Base-by-base conservation (phyloP, 2,797 vertebrate genomes). In the Dermochelys coriacea region DNA sequence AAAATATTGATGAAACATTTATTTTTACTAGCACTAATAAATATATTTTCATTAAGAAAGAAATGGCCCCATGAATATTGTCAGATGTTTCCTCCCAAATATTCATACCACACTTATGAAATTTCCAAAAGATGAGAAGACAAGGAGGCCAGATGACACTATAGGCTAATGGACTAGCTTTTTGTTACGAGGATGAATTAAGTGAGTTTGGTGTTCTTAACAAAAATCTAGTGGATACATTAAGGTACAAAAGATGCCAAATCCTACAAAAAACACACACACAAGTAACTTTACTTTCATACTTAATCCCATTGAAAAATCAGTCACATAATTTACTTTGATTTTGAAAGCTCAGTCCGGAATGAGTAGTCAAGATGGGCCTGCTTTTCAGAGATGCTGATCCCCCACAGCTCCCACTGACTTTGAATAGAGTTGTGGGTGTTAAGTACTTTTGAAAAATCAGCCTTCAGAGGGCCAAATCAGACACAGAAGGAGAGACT, bases 91-190 rank as follows among this genome's bases (percentile, higher is more conserved):
- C 19, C 80, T 93, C 81, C 59, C 80, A 87, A 86, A 85, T 87
- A 88, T 51, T 93, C n/a, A 61, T 1, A 0, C 18, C 45, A 29
- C 29, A 75, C 41, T 83, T 64, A 21, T 12, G 29, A 77, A 45
- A 68, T 29, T 95, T 74, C 91, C 93, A 82, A 87, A 71, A 85
- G 80, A 49, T 31, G 74, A 77, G 74, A 77, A 49, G 51, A 87
- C 55, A 27, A 94, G 57, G 31, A 93, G 97, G 87, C 95, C 96
- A 97, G 96, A 87, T 96, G 93, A 97, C 96, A 96, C 91, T 97
- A 86, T 90, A 97, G 93, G 83, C 88, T 94, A 95, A 87, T 94
- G 87, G 49, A 96, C 90, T 87, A 85, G 1, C 25, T 81, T 89
- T 84, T 86, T 86, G 92, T 84, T n/a, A 59, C 1, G 85, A 45